phyloP scores from a whole-genome alignment of 2,888 invertebrate genomes.

The Schizaphis graminum region DNA sequence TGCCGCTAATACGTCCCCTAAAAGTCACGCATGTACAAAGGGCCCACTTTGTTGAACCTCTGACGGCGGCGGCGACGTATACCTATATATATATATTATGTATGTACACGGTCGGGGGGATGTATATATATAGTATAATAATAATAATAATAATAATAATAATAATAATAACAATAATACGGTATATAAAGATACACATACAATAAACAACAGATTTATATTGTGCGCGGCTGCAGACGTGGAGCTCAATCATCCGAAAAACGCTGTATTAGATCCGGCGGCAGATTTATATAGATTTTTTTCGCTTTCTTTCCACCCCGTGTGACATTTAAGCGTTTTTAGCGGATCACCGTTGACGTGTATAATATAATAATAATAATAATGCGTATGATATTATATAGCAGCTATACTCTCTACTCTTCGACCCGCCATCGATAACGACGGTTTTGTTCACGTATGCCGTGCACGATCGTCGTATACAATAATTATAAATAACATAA shows the following conservation, averaged over 20 bases:
- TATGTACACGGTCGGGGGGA: not conserved
- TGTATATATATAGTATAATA: slow-evolving; percentile 21
- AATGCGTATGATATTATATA: not conserved
- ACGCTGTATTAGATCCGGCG: slow-evolving; percentile 60
- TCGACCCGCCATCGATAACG: not conserved
- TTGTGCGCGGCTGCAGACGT: slow-evolving; percentile 45
- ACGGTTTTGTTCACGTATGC: not conserved
- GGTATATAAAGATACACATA: slow-evolving; percentile 60
- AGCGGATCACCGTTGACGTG: slow-evolving; percentile 52
- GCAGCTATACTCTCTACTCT: not conserved
- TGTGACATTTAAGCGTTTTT: slow-evolving; percentile 50
- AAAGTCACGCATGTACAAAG: slow-evolving; percentile 64
- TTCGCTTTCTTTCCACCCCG: not conserved
- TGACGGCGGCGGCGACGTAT: slow-evolving; percentile 3
- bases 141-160: slow-evolving; percentile 61
- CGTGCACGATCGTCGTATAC: not conserved
- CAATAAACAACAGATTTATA: slow-evolving; percentile 66
- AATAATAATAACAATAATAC: slow-evolving; percentile 62
- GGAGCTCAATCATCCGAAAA: slow-evolving; percentile 64
- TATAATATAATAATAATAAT: slow-evolving; percentile 13
- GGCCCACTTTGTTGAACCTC: slow-evolving; percentile 59
- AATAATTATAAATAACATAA: not conserved
- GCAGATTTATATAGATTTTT: slow-evolving; percentile 49
- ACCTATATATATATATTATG: not conserved
- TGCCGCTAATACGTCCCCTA: slow-evolving; percentile 65